phyloP scores from a whole-genome alignment of 2,113 vertebrate species.

The Hippolais icterina region DNA sequence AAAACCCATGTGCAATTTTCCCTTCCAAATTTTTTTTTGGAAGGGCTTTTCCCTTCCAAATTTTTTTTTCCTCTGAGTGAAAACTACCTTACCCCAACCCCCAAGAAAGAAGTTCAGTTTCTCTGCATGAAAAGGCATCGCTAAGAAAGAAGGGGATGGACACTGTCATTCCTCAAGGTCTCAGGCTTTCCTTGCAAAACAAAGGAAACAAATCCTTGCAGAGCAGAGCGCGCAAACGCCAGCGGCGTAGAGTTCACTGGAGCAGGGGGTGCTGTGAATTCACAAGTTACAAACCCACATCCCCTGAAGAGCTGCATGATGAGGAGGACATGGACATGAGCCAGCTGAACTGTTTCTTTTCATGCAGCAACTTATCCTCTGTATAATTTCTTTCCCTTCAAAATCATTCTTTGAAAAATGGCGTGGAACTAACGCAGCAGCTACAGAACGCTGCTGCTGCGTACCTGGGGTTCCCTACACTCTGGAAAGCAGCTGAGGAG shows the following conservation, averaged over 20 bases:
- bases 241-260: not conserved
- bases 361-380: not conserved
- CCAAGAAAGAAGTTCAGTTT: not conserved
- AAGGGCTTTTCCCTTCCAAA: not conserved
- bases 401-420: not conserved
- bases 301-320: not conserved
- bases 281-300: not conserved
- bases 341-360: not conserved
- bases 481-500: not conserved
- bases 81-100: not conserved
- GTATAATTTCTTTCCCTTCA: not conserved
- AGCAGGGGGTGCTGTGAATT: not conserved
- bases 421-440: not conserved
- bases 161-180: not conserved
- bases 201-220: not conserved
- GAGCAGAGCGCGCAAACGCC: accelerated
- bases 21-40: not conserved
- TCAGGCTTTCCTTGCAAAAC: not conserved
- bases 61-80: not conserved
- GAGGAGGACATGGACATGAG: not conserved
- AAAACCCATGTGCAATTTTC: not conserved
- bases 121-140: not conserved
- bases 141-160: not conserved
- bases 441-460: not conserved
- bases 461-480: not conserved